These are phyloP conservation scores for Cyclopterus lumpus DNA, from an alignment of 2,797 vertebrate genomes.

Conservation along the genomic window DNA sequence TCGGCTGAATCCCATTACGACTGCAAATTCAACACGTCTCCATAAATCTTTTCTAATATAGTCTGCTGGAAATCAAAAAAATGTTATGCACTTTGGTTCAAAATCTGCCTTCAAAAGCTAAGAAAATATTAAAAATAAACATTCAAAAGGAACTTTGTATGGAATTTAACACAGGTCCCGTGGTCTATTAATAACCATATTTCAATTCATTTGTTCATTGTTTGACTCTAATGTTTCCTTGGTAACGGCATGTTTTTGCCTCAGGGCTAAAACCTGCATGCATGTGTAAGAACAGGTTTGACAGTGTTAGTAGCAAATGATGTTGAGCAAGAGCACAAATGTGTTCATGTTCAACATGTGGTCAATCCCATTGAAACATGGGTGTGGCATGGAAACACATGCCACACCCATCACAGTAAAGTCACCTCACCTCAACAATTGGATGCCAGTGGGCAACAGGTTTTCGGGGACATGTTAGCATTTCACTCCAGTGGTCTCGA, in stretches of 20 bases:
- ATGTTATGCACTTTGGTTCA: neutral
- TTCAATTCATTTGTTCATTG: neutral
- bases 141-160: neutral
- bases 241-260: neutral
- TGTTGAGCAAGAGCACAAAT: neutral
- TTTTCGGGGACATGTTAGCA: slow-evolving; percentile 97
- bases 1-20: neutral
- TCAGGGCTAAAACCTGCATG: neutral
- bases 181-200: neutral
- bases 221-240: neutral
- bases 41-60: neutral
- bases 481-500: slow-evolving; percentile 98
- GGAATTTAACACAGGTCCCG: neutral
- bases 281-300: neutral
- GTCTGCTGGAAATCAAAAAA: neutral
- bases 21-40: neutral
- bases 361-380: too few relatives aligned
- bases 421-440: slow-evolving; percentile 92
- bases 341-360: slow-evolving; percentile 4
- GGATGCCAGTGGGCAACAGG: slow-evolving; percentile 99
- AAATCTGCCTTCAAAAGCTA: neutral
- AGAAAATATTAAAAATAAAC: neutral
- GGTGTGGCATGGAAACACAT: slow-evolving; percentile 34
- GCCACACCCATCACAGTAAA: slow-evolving; percentile 25
- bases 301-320: neutral